phyloP scores from a whole-genome alignment of 2,888 invertebrate species.

The Ceriagrion tenellum region DNA sequence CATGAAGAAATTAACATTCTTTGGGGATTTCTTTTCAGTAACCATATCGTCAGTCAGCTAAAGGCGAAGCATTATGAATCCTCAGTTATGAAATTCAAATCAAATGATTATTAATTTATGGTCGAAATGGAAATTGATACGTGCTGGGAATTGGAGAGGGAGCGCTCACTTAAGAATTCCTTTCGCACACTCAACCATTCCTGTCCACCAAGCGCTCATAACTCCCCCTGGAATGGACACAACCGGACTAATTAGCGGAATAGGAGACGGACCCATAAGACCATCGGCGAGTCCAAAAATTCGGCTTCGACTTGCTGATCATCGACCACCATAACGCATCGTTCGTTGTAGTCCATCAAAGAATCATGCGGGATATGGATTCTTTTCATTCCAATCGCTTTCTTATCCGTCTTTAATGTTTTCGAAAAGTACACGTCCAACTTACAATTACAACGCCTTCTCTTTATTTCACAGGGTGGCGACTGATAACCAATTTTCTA shows the following conservation, averaged over 20 bases:
- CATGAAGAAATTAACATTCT: neutral
- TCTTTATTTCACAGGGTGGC: too few relatives aligned
- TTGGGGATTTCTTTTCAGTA: neutral
- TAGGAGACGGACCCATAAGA: neutral
- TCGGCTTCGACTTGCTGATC: neutral
- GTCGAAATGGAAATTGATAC: neutral
- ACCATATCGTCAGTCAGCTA: neutral
- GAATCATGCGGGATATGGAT: neutral
- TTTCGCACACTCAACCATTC: neutral
- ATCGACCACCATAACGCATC: neutral
- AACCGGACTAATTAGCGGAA: neutral
- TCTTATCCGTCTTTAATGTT: neutral
- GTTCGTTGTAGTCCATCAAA: neutral
- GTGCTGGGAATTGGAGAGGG: neutral
- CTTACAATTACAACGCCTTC: neutral
- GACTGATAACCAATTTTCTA: too few relatives aligned
- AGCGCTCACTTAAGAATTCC: neutral
- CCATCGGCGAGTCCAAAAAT: neutral
- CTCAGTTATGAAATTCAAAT: neutral
- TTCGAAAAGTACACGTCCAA: neutral
- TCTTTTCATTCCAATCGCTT: neutral
- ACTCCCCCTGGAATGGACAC: neutral
- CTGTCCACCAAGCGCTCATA: neutral
- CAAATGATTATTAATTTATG: neutral
- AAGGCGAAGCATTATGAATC: slow-evolving; percentile 11